Evolutionary conservation across 2,888 invertebrate species (phyloP), one percentile per base, ranked within the genome.

Genomic region (Dione juno): DNA sequence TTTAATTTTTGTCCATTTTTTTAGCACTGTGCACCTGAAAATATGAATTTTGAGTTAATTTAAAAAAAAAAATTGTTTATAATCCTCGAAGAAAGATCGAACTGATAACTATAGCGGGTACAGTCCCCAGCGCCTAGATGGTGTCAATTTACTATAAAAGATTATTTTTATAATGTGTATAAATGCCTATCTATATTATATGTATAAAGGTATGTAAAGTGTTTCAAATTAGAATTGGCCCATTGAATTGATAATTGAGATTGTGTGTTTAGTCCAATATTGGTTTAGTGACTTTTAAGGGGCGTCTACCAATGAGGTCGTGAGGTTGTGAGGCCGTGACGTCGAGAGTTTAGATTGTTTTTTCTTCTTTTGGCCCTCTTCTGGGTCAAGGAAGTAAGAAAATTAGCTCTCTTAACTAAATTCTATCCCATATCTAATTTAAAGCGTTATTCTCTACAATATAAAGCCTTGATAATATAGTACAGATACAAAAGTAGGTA

Each of bases 251-350:
- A 54, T 54, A 54, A 54, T 35, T 54, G 54, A 37, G 54, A 54
- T 54, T 54, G 54, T 54, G 54, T 54, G 54, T 54, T 54, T 37
- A 54, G n/a, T 37, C n/a, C 54, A n/a, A 35, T 54, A 54, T 54
- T n/a, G 35, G 54, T 3, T n/a, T 35, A n/a, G 37, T 35, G 35
- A n/a, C 54, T n/a, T 54, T 54, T 54, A 54, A 3, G 54, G 35
- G 35, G 37, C 35, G 35, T 54, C 35, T n/a, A 54, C 54, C n/a
- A 54, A 54, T 54, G 35, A 54, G 54, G 54, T n/a, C n/a, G 35
- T 14, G 35, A 54, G 54, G n/a, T 48, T 28, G 28, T 5, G 28
- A 28, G 28, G 28, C 28, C 16, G 48, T 3, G 28, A n/a, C n/a
- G n/a, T 45, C n/a, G 45, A 35, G 35, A 35, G 28, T 35, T 14